Evolutionary conservation across 2,113 vertebrate species (phyloP).

Genomic region (Rhabdomys dilectus): DNA sequence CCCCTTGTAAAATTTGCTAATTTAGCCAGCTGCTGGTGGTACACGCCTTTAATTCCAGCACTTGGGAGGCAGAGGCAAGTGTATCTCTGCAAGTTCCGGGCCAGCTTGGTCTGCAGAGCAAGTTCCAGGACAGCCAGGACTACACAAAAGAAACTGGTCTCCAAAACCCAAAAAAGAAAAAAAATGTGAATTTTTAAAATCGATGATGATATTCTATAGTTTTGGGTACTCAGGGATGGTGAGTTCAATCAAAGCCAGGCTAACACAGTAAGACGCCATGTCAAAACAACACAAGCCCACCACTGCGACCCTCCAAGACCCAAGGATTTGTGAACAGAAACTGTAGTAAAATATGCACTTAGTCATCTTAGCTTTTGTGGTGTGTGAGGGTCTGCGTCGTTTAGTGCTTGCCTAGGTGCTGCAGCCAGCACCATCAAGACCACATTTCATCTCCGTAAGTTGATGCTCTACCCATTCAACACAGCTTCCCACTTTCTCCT

Average conservation of each 20-base stretch:
- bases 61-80: background rate
- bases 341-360: background rate
- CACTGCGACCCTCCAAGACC: background rate
- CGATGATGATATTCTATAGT: background rate
- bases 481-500: background rate
- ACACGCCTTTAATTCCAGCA: background rate
- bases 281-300: background rate
- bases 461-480: background rate
- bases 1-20: background rate
- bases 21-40: background rate
- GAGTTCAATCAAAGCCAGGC: background rate
- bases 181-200: too few species aligned
- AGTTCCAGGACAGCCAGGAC: too few species aligned
- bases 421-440: background rate
- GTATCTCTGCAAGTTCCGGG: too few species aligned
- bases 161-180: too few species aligned
- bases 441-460: background rate
- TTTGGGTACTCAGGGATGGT: background rate
- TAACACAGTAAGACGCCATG: background rate
- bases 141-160: too few species aligned
- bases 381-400: background rate
- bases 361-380: background rate
- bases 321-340: background rate
- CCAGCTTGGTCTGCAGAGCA: too few species aligned
- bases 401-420: background rate